These are phyloP conservation scores for Malurus splendens DNA, from an alignment of 2,797 vertebrate species.

Conservation along the genomic window DNA sequence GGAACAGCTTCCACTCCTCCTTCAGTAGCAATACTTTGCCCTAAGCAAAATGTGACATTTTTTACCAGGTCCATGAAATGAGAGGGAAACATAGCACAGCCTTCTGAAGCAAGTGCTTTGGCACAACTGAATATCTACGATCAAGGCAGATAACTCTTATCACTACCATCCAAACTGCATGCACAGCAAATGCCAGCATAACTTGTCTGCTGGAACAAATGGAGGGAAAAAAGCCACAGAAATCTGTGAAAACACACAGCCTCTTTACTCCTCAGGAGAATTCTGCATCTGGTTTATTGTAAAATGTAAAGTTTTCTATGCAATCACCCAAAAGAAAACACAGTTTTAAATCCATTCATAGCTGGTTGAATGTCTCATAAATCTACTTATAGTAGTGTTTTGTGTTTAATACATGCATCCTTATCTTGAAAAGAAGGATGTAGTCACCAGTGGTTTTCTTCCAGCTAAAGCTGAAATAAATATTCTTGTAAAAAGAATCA, in stretches of 20 bases:
- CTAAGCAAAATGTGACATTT: neutral
- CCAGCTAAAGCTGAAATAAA: neutral
- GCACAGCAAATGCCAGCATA: neutral
- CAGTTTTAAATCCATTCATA: neutral
- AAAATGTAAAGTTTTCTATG: neutral
- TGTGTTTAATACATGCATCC: rapidly evolving
- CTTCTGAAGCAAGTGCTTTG: neutral
- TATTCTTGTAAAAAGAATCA: neutral
- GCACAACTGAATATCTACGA: neutral
- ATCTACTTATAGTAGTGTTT: neutral
- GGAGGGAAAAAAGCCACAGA: neutral
- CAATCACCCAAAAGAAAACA: neutral
- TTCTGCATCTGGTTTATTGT: neutral
- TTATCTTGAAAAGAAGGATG: neutral
- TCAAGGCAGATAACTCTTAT: neutral
- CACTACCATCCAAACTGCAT: neutral
- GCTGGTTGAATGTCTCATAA: neutral
- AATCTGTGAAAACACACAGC: neutral
- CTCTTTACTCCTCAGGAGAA: neutral
- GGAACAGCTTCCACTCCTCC: neutral
- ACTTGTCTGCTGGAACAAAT: neutral
- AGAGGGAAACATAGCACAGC: neutral
- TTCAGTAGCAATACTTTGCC: neutral
- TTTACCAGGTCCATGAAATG: neutral
- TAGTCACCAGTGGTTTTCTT: neutral